phyloP scores from a whole-genome alignment of 2,113 vertebrate species.

The Nesogale talazaci region DNA sequence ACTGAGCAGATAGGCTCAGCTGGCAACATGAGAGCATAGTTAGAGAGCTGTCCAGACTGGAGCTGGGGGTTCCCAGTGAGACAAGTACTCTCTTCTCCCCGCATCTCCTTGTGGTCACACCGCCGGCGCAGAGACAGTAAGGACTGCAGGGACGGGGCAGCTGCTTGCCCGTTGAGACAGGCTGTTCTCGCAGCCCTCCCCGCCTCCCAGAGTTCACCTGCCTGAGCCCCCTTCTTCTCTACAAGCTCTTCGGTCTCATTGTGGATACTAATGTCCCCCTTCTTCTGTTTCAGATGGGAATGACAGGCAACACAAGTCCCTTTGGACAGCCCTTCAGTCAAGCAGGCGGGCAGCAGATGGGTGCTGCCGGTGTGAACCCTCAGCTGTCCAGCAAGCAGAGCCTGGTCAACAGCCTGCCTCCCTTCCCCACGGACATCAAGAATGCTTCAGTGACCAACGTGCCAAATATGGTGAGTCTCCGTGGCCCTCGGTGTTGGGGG shows the following conservation, averaged over 20 bases:
- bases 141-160: background rate
- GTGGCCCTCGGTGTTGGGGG: background rate
- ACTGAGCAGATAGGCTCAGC: too few species aligned
- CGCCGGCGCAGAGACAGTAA: background rate
- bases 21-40: background rate
- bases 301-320: conserved; percentile 92
- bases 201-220: too few species aligned
- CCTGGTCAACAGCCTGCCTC: conserved; percentile 93
- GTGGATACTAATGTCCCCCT: conserved; percentile 40
- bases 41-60: background rate
- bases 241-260: background rate
- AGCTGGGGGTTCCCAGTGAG: background rate
- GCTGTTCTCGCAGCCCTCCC: background rate
- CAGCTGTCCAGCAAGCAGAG: conserved; percentile 94
- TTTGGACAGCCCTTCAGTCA: conserved; percentile 96
- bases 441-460: conserved; percentile 92
- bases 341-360: conserved; percentile 94
- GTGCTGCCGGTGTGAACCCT: conserved; percentile 91
- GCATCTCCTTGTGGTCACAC: background rate
- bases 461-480: conserved; percentile 95
- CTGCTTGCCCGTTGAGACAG: background rate
- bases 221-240: too few species aligned
- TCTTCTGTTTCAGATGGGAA: conserved; percentile 91
- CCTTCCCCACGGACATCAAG: conserved; percentile 94
- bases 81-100: background rate